Conservation (phyloP, 1,140 invertebrate genomes). For the Hypothenemus hampei region DNA sequence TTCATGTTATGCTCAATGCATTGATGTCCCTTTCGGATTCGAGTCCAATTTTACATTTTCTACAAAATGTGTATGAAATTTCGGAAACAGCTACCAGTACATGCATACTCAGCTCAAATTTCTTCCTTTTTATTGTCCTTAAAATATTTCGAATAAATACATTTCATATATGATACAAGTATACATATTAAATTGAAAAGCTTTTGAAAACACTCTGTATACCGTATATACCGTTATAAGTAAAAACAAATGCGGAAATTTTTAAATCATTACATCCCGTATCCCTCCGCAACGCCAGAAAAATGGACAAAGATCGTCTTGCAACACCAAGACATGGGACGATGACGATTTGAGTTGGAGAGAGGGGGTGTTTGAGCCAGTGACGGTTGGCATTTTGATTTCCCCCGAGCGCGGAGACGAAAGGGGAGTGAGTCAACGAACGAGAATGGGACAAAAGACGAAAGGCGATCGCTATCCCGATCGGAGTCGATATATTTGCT, state of each 20-base stretch:
- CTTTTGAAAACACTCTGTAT: background rate
- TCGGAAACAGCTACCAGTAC: no score
- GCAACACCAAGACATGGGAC: slow-evolving; percentile 25
- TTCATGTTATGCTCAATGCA: slow-evolving; percentile 2
- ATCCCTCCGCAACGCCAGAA: no score
- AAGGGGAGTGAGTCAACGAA: slow-evolving; percentile 2
- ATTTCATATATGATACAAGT: no score
- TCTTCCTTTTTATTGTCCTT: no score
- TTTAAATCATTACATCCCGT: no score
- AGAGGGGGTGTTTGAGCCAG: no score
- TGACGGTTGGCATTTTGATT: slow-evolving; percentile 27
- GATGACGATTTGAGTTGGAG: no score
- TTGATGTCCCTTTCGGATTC: slow-evolving; percentile 1
- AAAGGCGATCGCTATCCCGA: slow-evolving; percentile 28
- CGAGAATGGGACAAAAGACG: slow-evolving; percentile 21
- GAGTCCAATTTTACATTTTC: background rate
- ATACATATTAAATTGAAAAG: no score
- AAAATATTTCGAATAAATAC: no score
- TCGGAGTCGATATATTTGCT: slow-evolving; percentile 32
- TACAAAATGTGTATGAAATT: background rate
- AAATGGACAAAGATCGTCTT: slow-evolving; percentile 24
- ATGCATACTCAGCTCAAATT: no score
- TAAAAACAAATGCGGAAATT: background rate
- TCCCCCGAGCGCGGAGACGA: slow-evolving; percentile 15
- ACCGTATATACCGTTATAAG: background rate